These are phyloP conservation scores for Dione juno DNA, from an alignment of 2,888 invertebrate species.

Conservation along the genomic window DNA sequence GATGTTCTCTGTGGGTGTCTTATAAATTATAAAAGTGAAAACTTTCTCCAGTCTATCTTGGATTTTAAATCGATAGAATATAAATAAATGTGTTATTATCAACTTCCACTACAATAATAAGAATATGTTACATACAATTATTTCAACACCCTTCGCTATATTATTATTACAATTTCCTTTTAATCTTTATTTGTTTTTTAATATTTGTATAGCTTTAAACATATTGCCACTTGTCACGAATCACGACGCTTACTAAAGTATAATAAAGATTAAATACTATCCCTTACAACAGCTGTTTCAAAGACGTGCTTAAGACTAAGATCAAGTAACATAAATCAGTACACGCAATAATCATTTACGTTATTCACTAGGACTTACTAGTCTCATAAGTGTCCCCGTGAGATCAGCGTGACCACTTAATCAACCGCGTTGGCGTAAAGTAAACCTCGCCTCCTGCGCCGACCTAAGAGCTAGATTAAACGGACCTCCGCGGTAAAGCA, in stretches of 20 bases:
- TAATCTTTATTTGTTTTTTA: not conserved
- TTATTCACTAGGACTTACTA: constrained; percentile 49
- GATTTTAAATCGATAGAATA: too few species aligned
- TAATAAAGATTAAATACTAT: not conserved
- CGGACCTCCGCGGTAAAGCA: constrained; percentile 73
- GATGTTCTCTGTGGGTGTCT: too few species aligned
- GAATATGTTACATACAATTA: too few species aligned
- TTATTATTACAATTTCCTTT: not conserved
- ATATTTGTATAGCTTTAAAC: not conserved
- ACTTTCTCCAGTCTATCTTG: too few species aligned
- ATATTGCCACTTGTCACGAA: constrained; percentile 1
- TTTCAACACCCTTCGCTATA: too few species aligned
- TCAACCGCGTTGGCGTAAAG: constrained; percentile 51
- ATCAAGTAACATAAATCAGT: constrained; percentile 45
- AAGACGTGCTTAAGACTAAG: constrained; percentile 16
- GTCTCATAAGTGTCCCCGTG: constrained; percentile 52
- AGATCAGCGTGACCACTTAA: constrained; percentile 53
- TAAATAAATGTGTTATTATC: too few species aligned
- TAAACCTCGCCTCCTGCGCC: constrained; percentile 59
- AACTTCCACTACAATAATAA: too few species aligned
- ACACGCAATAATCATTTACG: constrained; percentile 49
- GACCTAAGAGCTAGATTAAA: constrained; percentile 80
- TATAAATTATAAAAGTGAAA: too few species aligned
- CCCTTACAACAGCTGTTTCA: not conserved
- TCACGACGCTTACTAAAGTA: not conserved